Evolutionary conservation across 1,140 invertebrate genomes (phyloP), one percentile per base, ranked within the genome.

Genomic region (Acromyrmex echinatior): DNA sequence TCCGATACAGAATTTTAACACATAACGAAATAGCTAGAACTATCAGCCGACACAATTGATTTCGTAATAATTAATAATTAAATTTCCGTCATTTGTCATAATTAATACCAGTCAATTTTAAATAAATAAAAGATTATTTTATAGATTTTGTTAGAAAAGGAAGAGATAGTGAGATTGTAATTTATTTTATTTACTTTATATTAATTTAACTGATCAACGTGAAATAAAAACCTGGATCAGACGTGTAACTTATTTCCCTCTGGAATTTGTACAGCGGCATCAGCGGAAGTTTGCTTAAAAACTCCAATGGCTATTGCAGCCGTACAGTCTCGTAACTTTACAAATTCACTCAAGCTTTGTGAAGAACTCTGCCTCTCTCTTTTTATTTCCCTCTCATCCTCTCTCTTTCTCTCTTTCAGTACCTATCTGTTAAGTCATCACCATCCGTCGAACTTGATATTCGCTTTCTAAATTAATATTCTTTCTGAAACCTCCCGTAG

Each of bases 371-470:
- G 35, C n/a, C 25, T 39, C 25, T 62, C 18, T 28, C 25, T 81
- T 14, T 82, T 18, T 71, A 45, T 70, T 21, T 28, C n/a, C 16
- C 49, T 18, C 16, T 16, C 16, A n/a, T n/a, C 9, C 21, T 0
- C 5, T 49, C 2, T 28, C 51, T 60, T 31, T 28, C 0, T 21
- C 16, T 56, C n/a, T 45, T 12, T 45, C 10, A 10, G 14, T 68
- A 28, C 56, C 31, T 86, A 12, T 56, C 16, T 31, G 28, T 14
- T n/a, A 35, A 53, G 53, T 68, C 85, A 45, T 28, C 35, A 39
- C 35, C n/a, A 60, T 56, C 65, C 58, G 84, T 91, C 92, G 90
- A 92, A 94, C 92, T 93, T 89, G 90, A 88, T 92, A 92, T 92
- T 88, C 92, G 89, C 87, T 92, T 78, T 60, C 14, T 86, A 88